These are phyloP conservation scores for Alectoris magna DNA, from an alignment of 2,797 vertebrate genomes.

Conservation along the genomic window DNA sequence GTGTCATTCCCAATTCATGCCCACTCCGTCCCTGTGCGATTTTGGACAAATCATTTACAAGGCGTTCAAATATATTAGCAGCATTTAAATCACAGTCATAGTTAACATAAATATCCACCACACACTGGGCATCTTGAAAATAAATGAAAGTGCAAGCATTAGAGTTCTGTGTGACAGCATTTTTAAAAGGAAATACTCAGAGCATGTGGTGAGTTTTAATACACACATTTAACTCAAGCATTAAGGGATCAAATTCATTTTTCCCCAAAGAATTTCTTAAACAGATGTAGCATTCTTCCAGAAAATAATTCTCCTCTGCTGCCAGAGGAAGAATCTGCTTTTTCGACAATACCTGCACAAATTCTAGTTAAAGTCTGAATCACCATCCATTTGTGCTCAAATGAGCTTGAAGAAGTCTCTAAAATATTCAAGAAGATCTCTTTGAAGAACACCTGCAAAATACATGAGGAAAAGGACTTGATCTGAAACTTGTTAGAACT, in stretches of 20 bases:
- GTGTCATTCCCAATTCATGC: constrained; percentile 95
- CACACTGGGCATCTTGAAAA: constrained; percentile 94
- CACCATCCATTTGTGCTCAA: constrained; percentile 99
- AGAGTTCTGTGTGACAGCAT: constrained; percentile 1
- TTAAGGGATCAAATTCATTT: neutral
- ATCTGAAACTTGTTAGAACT: neutral
- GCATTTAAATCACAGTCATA: constrained; percentile 98
- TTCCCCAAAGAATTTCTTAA: neutral
- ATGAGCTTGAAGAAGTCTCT: constrained; percentile 96
- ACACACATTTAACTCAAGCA: neutral
- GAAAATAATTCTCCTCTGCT: neutral
- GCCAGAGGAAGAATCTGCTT: neutral
- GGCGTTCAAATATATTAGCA: constrained; percentile 97
- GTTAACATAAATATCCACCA: constrained; percentile 99
- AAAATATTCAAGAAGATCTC: constrained; percentile 98
- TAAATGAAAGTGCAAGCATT: neutral
- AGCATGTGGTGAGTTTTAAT: neutral
- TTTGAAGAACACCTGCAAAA: constrained; percentile 93
- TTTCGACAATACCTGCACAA: constrained; percentile 89
- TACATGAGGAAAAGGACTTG: neutral
- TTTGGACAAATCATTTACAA: constrained; percentile 97
- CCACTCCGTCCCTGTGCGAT: constrained; percentile 96
- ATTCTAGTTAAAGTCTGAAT: constrained; percentile 98
- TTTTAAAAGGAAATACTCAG: neutral
- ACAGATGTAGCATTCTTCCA: neutral